Conservation (phyloP, 2,888 invertebrate species). For the Acleris cristana region DNA sequence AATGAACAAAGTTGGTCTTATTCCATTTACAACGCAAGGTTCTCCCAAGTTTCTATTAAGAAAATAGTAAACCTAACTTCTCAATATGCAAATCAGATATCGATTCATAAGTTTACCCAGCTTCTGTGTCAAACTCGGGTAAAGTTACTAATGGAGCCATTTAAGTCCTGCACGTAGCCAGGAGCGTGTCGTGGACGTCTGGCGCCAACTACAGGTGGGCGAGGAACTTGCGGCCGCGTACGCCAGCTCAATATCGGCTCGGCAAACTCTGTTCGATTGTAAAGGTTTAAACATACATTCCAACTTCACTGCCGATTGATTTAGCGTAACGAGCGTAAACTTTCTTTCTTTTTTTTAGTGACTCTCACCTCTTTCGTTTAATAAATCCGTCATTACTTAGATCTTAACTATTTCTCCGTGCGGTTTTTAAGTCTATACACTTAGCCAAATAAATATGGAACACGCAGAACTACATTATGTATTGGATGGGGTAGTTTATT, state of each 20-base stretch:
- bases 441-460: no score
- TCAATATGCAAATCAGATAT: constrained; percentile 27
- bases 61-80: constrained; percentile 21
- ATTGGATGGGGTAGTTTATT: constrained; percentile 3
- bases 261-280: background rate
- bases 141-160: constrained; percentile 56
- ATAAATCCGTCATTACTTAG: no score
- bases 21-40: constrained; percentile 11
- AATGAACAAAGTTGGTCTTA: constrained; percentile 6
- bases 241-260: constrained; percentile 6
- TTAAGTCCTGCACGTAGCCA: constrained; percentile 57
- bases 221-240: constrained; percentile 42
- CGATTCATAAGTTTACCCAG: constrained; percentile 31
- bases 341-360: no score
- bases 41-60: constrained; percentile 10
- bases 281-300: background rate
- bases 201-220: constrained; percentile 60
- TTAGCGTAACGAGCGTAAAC: no score
- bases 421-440: no score
- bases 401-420: no score
- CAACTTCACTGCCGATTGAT: no score
- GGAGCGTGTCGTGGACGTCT: constrained; percentile 47
- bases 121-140: constrained; percentile 51
- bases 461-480: constrained; percentile 46
- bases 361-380: no score